Percentiles rank a stretch among this genome's conserved stretches.
These are phyloP conservation scores for Apis dorsata DNA, from an alignment of 1,140 invertebrate species.

Conservation along the genomic window DNA sequence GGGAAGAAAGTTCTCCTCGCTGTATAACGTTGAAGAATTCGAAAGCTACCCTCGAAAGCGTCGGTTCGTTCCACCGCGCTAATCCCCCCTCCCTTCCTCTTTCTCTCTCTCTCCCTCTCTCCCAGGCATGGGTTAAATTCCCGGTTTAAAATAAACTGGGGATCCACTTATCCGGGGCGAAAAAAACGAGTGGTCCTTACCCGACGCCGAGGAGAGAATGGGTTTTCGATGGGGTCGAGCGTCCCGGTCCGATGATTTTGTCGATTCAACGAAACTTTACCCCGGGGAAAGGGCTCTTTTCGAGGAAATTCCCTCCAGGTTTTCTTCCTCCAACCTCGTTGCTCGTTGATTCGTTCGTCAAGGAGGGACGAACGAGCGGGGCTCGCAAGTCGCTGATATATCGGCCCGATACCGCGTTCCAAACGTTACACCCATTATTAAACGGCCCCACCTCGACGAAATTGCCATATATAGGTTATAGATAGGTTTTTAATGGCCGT, in stretches of 20 bases:
- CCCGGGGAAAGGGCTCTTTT: constrained; percentile 28
- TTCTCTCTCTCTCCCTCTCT: neutral
- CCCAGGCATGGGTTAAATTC: constrained; percentile 20
- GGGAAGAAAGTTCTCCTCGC: neutral
- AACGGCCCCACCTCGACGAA: constrained; percentile 62
- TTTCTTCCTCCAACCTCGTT: neutral
- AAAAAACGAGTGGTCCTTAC: constrained; percentile 11
- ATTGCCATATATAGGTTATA: constrained; percentile 20
- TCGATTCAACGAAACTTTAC: constrained; percentile 49
- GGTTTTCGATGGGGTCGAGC: constrained; percentile 5
- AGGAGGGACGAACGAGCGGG: constrained; percentile 9
- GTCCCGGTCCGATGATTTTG: constrained; percentile 45
- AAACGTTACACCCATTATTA: constrained; percentile 72
- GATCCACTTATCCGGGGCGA: constrained; percentile 31
- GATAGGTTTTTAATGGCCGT: constrained; percentile 43
- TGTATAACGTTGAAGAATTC: neutral
- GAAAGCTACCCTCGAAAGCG: neutral
- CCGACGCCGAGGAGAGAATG: neutral
- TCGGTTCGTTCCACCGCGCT: neutral
- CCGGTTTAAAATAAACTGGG: constrained; percentile 17
- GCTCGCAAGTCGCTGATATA: constrained; percentile 61
- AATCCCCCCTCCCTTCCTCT: too few relatives aligned
- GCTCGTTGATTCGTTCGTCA: constrained; percentile 25
- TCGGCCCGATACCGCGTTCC: constrained; percentile 68
- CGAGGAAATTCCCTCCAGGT: constrained; percentile 12